Base-by-base conservation (phyloP, 1,140 invertebrate species). In the Drosophila micromelanica region DNA sequence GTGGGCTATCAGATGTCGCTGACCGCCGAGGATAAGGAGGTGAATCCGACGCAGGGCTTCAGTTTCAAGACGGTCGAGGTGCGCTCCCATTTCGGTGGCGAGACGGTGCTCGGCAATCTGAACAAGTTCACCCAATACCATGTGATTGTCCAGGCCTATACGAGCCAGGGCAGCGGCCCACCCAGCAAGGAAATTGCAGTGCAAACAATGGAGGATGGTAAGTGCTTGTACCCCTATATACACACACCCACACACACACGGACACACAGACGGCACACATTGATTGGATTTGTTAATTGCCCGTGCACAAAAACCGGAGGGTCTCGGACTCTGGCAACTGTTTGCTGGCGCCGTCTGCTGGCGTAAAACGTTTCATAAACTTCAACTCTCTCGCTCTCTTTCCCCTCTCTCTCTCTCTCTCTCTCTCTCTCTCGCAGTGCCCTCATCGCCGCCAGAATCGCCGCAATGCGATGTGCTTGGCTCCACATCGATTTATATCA, bases 71-170 rank as follows among this genome's bases (percentile, higher is more conserved):
- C 95, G 7, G 95, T 96, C 0, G 95, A 96, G 90, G 94, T 95
- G 72, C 89, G 94, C 74, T 90, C 93, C 8, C 94, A 95, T 77
- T 96, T 93, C 68, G 94, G 95, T 0, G 95, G 95, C 4, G 95
- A 95, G 56, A 92, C 92, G 2, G 93, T 93, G 8, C 91, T 97
- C 6, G 93, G 94, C 43, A 95, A 95, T 15, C 93, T 99, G 30
- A 94, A 96, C 84, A 97, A 97, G 92, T 98, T 95, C 91, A 96
- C 97, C 0, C 94, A 95, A n/a, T 98, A 98, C 92, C 95, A 95
- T 46, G 95, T 98, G 1, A 95, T 98, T 30, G 96, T 99, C 0
- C 97, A 98, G 91, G 97, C 98, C 2, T 98, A 97, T 90, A 99
- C 99, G 80, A 96, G 96, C 37, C 94, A 97, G 73, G 98, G 98